Percentiles rank a stretch among this genome's conserved stretches.
These are phyloP conservation scores for Thereva nobilitata DNA, from an alignment of 2,888 invertebrate genomes.

Conservation along the genomic window DNA sequence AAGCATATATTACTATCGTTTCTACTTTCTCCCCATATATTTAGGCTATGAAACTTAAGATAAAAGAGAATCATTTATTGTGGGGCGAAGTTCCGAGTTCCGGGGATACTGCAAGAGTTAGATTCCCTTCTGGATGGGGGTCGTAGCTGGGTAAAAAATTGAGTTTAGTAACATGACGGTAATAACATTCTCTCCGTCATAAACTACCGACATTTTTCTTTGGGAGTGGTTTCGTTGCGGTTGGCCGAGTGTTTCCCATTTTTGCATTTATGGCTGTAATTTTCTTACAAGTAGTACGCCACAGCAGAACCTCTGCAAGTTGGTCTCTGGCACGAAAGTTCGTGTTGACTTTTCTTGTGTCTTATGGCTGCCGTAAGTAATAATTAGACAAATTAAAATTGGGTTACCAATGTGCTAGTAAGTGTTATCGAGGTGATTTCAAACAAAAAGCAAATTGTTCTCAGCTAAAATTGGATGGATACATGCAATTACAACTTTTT, in stretches of 20 bases:
- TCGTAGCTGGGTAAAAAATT: constrained; percentile 5
- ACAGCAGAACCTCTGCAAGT: no score
- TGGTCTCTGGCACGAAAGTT: no score
- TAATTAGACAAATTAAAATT: no score
- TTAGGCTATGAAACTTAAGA: constrained; percentile 19
- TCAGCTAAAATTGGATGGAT: no score
- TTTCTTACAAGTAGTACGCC: not conserved
- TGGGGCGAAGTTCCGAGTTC: not conserved
- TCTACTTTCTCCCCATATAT: not conserved
- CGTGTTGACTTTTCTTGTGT: no score
- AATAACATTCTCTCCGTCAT: constrained; percentile 16
- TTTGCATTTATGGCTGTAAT: constrained; percentile 12
- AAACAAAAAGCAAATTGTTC: no score
- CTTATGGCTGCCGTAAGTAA: no score
- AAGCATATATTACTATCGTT: constrained; percentile 19
- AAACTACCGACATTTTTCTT: constrained; percentile 14
- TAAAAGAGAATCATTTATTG: constrained; percentile 23
- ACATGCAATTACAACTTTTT: no score
- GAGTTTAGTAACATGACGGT: constrained; percentile 13
- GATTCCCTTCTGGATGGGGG: not conserved
- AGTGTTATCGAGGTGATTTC: no score
- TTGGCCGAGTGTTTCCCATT: constrained; percentile 8
- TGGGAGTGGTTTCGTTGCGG: not conserved
- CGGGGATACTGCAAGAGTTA: not conserved
- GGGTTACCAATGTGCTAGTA: no score